Evolutionary conservation across 2,797 vertebrate species (phyloP).

Genomic region (Coregonus suidteri): DNA sequence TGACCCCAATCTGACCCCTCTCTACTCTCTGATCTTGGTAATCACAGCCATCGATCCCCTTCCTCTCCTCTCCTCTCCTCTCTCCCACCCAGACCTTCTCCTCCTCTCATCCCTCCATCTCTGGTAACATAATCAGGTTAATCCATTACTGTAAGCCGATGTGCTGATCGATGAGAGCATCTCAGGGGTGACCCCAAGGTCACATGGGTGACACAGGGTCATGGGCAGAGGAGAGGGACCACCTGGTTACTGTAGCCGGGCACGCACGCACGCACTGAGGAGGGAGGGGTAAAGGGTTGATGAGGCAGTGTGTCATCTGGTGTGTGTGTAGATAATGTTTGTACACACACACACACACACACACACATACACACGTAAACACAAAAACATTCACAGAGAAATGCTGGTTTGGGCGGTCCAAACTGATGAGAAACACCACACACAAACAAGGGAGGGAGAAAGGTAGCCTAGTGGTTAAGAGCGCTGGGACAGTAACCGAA

Average conservation of each 20-base stretch:
- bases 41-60: conserved; percentile 26
- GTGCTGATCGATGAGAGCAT: conserved; percentile 37
- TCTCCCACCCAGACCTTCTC: background rate
- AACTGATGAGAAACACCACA: background rate
- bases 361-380: background rate
- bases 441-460: background rate
- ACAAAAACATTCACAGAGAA: background rate
- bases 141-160: conserved; percentile 56
- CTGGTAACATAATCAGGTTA: conserved; percentile 46
- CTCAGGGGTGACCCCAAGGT: conserved; percentile 27
- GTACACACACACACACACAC: conserved; percentile 8
- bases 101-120: background rate
- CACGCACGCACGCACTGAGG: background rate
- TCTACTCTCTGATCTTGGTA: conserved; percentile 4
- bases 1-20: conserved; percentile 4
- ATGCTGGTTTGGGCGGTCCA: conserved; percentile 3
- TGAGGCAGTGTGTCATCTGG: background rate
- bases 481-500: too few relatives aligned
- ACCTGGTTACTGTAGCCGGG: too few relatives aligned
- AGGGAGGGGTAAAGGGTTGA: background rate
- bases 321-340: background rate
- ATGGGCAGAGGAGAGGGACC: background rate
- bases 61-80: background rate
- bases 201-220: conserved; percentile 36
- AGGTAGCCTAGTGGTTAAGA: too few relatives aligned